Percentiles rank a stretch among this genome's conserved stretches.
phyloP scores from a whole-genome alignment of 2,888 invertebrate species.

The Diaprepes abbreviatus region DNA sequence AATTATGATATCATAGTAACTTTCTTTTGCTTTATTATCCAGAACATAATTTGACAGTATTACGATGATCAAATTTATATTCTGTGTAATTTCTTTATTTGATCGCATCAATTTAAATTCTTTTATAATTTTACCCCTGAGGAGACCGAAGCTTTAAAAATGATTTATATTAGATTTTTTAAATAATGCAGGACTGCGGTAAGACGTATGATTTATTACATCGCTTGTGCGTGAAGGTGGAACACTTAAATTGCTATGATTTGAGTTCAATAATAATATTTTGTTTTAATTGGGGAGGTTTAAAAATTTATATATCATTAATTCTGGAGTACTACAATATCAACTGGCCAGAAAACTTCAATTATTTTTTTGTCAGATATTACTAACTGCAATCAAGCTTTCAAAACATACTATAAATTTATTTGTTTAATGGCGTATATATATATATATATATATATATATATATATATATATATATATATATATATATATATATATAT shows the following conservation, averaged over 20 bases:
- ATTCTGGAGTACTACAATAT: too few species aligned
- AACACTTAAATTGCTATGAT: not conserved
- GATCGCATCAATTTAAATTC: not conserved
- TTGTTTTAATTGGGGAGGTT: too few species aligned
- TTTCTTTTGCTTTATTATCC: conserved; percentile 25
- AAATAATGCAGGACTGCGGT: not conserved
- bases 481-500: too few species aligned
- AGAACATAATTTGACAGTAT: conserved; percentile 24
- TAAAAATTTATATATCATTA: too few species aligned
- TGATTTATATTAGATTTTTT: not conserved
- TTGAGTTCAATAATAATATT: too few species aligned
- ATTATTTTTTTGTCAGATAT: too few species aligned
- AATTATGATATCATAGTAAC: conserved; percentile 8
- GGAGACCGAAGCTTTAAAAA: not conserved
- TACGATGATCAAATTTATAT: conserved; percentile 6
- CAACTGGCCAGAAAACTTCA: too few species aligned
- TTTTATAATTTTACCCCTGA: not conserved
- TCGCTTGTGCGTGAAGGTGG: not conserved
- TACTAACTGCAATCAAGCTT: too few species aligned
- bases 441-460: too few species aligned
- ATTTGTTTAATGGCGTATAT: too few species aligned
- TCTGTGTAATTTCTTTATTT: not conserved
- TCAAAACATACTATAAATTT: too few species aligned
- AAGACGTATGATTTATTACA: not conserved
- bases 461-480: too few species aligned